A percentile compares a stretch with the other conserved stretches of the same genome.
Conservation (phyloP, 2,797 vertebrate genomes). For the Darevskia mixta region DNA sequence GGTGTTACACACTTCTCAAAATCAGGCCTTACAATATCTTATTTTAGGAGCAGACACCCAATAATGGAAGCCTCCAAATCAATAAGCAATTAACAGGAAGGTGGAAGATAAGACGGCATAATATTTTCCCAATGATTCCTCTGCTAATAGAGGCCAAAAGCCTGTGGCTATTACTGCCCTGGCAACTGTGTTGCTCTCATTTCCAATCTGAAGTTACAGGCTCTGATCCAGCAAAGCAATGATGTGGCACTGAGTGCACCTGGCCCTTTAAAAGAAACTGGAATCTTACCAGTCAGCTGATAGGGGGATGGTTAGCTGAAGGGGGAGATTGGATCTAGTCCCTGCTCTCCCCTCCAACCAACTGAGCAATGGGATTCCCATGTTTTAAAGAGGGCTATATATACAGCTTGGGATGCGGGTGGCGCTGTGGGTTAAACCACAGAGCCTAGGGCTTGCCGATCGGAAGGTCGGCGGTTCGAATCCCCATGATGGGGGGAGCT, state of each 20-base stretch:
- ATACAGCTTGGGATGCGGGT: no score
- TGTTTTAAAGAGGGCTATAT: background rate
- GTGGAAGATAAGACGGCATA: conserved; percentile 27
- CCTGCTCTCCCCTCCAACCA: background rate
- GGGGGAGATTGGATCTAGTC: background rate
- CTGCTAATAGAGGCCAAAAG: conserved; percentile 23
- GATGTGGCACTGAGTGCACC: background rate
- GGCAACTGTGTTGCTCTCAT: conserved; percentile 8
- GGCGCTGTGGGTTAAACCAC: no score
- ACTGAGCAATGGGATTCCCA: background rate
- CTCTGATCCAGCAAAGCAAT: background rate
- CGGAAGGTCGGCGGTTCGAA: no score
- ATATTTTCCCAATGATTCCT: conserved; percentile 34
- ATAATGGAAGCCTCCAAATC: conserved; percentile 35
- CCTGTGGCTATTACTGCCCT: background rate
- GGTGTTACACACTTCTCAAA: background rate
- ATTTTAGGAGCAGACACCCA: conserved; percentile 3
- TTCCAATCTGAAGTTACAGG: background rate
- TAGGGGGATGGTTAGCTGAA: background rate
- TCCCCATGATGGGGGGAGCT: no score
- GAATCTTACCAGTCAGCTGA: background rate
- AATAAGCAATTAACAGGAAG: conserved; percentile 44
- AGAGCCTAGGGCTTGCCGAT: no score
- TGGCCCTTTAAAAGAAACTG: background rate
- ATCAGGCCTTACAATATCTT: background rate